Evolutionary conservation across 2,113 vertebrate species (phyloP).

Genomic region (Heloderma charlesbogerti): DNA sequence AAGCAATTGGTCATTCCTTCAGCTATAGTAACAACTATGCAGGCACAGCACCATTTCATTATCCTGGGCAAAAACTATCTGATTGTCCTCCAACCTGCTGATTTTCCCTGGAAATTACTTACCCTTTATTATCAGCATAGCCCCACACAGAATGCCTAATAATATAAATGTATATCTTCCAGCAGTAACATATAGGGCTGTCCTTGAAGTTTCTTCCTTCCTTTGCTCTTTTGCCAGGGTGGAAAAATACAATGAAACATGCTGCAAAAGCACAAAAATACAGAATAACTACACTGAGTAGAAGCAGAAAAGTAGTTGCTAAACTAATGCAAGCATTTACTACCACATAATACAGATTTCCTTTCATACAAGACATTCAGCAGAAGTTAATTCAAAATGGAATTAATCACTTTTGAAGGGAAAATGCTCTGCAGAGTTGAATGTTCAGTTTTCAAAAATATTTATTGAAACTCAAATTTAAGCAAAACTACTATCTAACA

Average conservation of each 20-base stretch:
- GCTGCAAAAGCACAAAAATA: slow-evolving; percentile 3
- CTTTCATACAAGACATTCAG: neutral
- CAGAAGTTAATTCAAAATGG: neutral
- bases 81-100: no score
- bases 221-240: neutral
- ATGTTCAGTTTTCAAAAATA: neutral
- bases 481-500: neutral
- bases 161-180: neutral
- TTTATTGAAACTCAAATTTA: neutral
- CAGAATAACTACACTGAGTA: neutral
- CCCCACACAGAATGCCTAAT: neutral
- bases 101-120: neutral
- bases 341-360: neutral
- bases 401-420: neutral
- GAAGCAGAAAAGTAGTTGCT: neutral
- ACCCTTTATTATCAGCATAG: neutral
- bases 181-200: slow-evolving; percentile 2
- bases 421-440: neutral
- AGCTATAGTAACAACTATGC: no score
- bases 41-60: no score
- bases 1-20: no score
- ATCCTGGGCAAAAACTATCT: no score
- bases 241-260: neutral
- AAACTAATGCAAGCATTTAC: neutral
- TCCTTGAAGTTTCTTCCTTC: neutral